These are phyloP conservation scores for Eupithecia centaureata DNA, from an alignment of 2,888 invertebrate species.

Conservation along the genomic window DNA sequence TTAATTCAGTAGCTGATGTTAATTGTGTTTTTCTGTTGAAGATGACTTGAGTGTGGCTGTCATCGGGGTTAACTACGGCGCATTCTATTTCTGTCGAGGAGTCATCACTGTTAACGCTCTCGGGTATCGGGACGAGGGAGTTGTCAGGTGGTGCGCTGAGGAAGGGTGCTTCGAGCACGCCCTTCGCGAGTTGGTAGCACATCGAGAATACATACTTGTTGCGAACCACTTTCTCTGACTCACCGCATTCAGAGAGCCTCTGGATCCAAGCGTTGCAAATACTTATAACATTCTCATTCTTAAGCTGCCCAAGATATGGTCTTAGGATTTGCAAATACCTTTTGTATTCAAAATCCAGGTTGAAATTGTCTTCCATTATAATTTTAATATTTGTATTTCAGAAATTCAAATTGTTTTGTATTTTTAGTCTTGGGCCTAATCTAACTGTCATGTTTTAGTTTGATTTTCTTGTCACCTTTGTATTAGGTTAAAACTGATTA, in stretches of 20 bases:
- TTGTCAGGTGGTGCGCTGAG: constrained; percentile 55
- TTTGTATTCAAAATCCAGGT: constrained; percentile 69
- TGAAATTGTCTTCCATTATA: constrained; percentile 58
- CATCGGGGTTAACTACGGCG: constrained; percentile 56
- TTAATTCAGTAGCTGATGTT: constrained; percentile 52
- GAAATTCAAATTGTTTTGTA: neutral
- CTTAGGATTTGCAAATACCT: constrained; percentile 70
- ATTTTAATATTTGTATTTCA: constrained; percentile 5
- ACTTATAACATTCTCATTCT: constrained; percentile 60
- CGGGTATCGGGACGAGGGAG: constrained; percentile 53
- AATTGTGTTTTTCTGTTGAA: constrained; percentile 47
- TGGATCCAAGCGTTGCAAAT: constrained; percentile 75
- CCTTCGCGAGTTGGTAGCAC: constrained; percentile 72
- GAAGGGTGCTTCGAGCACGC: constrained; percentile 67
- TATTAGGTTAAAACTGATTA: neutral
- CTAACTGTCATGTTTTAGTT: neutral
- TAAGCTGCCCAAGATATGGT: constrained; percentile 65
- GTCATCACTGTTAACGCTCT: constrained; percentile 56
- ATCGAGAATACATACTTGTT: constrained; percentile 72
- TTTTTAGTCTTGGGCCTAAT: neutral
- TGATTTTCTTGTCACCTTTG: neutral
- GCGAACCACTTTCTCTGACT: constrained; percentile 62
- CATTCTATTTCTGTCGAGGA: constrained; percentile 65
- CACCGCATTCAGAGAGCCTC: constrained; percentile 60
- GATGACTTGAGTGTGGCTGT: constrained; percentile 52